phyloP scores from a whole-genome alignment of 2,797 vertebrate genomes.

The Rhinella marina region DNA sequence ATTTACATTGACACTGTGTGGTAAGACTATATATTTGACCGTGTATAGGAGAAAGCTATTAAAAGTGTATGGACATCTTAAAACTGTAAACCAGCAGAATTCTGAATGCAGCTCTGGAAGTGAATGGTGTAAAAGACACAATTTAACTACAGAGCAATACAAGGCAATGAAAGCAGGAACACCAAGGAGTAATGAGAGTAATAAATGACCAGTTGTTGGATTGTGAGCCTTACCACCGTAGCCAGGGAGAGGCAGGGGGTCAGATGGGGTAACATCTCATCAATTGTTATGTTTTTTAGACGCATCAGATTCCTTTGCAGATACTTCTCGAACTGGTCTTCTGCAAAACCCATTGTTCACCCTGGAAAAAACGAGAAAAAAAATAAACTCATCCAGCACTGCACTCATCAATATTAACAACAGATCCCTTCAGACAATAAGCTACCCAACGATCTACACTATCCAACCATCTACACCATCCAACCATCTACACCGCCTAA shows the following conservation, averaged over 20 bases:
- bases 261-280: background rate
- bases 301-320: background rate
- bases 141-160: background rate
- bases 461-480: too few species aligned
- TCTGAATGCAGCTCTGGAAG: background rate
- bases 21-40: too few species aligned
- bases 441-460: too few species aligned
- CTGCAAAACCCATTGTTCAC: conserved; percentile 24
- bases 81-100: background rate
- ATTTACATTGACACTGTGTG: too few species aligned
- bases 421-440: too few species aligned
- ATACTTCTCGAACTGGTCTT: background rate
- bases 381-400: background rate
- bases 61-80: too few species aligned
- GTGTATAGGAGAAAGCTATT: too few species aligned
- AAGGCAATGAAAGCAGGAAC: background rate
- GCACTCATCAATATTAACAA: background rate
- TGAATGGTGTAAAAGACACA: background rate
- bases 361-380: background rate
- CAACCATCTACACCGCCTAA: too few species aligned
- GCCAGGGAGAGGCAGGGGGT: background rate
- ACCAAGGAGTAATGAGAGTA: background rate
- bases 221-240: background rate
- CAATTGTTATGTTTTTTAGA: background rate
- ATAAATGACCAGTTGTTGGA: background rate